Percentiles rank a stretch among this genome's conserved stretches.
Evolutionary conservation across 2,888 invertebrate species (phyloP).

Genomic region (Dendrolimus houi): DNA sequence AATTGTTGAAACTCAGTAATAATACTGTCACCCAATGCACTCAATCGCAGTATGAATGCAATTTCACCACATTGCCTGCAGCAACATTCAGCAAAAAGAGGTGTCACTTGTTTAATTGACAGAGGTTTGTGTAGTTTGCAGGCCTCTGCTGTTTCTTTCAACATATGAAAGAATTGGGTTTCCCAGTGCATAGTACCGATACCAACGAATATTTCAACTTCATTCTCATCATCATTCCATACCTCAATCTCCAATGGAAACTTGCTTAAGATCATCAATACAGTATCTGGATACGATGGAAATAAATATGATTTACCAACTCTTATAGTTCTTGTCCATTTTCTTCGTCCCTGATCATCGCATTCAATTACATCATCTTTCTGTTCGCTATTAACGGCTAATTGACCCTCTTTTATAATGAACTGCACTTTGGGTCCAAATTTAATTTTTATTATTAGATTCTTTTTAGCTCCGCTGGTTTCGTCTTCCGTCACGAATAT

Average conservation of each 20-base stretch:
- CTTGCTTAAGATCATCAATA: constrained; percentile 54
- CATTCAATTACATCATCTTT: constrained; percentile 46
- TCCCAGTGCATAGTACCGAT: constrained; percentile 61
- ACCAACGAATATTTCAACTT: constrained; percentile 58
- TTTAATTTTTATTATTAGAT: constrained; percentile 58
- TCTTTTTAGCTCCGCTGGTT: constrained; percentile 48
- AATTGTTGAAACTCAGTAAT: constrained; percentile 63
- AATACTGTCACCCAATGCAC: constrained; percentile 65
- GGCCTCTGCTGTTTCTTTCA: constrained; percentile 53
- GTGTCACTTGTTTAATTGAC: constrained; percentile 41
- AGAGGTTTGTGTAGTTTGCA: constrained; percentile 44
- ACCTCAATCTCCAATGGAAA: constrained; percentile 70
- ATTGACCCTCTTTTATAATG: constrained; percentile 63
- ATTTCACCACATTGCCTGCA: constrained; percentile 57
- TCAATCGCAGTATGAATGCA: constrained; percentile 60
- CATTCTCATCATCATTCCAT: constrained; percentile 57
- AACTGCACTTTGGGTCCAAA: constrained; percentile 69
- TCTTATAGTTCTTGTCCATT: constrained; percentile 56
- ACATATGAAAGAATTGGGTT: constrained; percentile 60
- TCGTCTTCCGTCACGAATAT: constrained; percentile 42
- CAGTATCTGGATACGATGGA: constrained; percentile 58
- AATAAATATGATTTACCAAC: constrained; percentile 74
- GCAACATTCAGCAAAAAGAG: constrained; percentile 45
- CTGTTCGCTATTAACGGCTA: constrained; percentile 36
- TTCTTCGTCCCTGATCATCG: constrained; percentile 42